phyloP scores from a whole-genome alignment of 2,888 invertebrate genomes.

The Auanema freiburgensis region DNA sequence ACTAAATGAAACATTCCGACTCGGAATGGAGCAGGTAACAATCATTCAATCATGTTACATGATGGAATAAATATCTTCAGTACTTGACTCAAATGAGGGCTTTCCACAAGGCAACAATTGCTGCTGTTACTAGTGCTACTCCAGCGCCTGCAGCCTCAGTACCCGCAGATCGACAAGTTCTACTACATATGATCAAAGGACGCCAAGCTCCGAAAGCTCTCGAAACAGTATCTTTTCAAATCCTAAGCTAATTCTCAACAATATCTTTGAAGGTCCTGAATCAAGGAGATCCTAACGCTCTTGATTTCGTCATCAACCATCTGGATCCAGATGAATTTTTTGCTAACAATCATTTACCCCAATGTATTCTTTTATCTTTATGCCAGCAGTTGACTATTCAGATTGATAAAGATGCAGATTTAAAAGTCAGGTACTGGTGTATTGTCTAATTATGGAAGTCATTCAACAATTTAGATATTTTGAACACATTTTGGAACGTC shows the following conservation, averaged over 20 bases:
- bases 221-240: constrained; percentile 56
- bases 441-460: no score
- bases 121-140: constrained; percentile 35
- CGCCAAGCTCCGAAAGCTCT: constrained; percentile 65
- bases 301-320: constrained; percentile 82
- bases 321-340: constrained; percentile 78
- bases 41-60: background rate
- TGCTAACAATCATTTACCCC: constrained; percentile 71
- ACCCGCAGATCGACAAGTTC: constrained; percentile 17
- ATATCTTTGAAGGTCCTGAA: constrained; percentile 75
- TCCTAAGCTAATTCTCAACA: background rate
- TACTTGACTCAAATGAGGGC: constrained; percentile 17
- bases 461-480: constrained; percentile 37
- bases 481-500: constrained; percentile 34
- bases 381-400: constrained; percentile 76
- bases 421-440: constrained; percentile 42
- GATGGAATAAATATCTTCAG: constrained; percentile 2
- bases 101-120: constrained; percentile 63
- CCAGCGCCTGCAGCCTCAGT: constrained; percentile 12
- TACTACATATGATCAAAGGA: constrained; percentile 53
- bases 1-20: constrained; percentile 82
- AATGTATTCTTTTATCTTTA: constrained; percentile 85
- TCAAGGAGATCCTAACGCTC: constrained; percentile 83
- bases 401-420: constrained; percentile 48
- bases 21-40: constrained; percentile 76